phyloP scores from a whole-genome alignment of 2,797 vertebrate species.

The Labroides dimidiatus region DNA sequence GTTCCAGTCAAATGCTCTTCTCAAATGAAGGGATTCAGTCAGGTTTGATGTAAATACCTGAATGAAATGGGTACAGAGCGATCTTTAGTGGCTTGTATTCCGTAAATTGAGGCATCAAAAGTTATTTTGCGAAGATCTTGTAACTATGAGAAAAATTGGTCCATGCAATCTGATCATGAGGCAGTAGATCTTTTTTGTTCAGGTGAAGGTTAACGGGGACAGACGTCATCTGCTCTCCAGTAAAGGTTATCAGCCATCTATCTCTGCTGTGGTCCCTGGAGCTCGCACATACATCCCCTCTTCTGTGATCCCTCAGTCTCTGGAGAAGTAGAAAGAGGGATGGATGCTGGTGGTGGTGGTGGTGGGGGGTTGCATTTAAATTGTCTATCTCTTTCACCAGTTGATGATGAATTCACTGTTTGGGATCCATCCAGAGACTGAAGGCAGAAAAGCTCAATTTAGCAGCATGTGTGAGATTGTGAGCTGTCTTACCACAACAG shows the following conservation, averaged over 20 bases:
- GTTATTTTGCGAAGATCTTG: neutral
- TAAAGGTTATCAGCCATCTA: slow-evolving; percentile 42
- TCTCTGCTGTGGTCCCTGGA: slow-evolving; percentile 29
- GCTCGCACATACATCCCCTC: slow-evolving; percentile 46
- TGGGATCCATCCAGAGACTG: slow-evolving; percentile 22
- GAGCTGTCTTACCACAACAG: slow-evolving; percentile 7
- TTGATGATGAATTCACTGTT: slow-evolving; percentile 43
- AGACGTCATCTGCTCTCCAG: slow-evolving; percentile 26
- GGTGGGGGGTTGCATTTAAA: slow-evolving; percentile 32
- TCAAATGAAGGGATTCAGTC: no score
- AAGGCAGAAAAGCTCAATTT: slow-evolving; percentile 22
- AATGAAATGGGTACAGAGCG: no score
- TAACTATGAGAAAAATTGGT: neutral
- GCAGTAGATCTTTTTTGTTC: neutral
- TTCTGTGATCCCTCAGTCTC: slow-evolving; percentile 25
- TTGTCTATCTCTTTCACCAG: slow-evolving; percentile 23
- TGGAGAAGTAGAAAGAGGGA: slow-evolving; percentile 18
- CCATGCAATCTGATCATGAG: neutral
- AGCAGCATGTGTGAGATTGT: slow-evolving; percentile 9
- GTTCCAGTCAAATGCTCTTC: no score
- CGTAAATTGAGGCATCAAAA: no score
- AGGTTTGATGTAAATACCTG: no score
- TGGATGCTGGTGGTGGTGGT: slow-evolving; percentile 8
- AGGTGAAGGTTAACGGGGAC: slow-evolving; percentile 34
- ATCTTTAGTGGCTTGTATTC: no score